Conservation (phyloP, 2,888 invertebrate genomes). For the Cremastinae sp. region DNA sequence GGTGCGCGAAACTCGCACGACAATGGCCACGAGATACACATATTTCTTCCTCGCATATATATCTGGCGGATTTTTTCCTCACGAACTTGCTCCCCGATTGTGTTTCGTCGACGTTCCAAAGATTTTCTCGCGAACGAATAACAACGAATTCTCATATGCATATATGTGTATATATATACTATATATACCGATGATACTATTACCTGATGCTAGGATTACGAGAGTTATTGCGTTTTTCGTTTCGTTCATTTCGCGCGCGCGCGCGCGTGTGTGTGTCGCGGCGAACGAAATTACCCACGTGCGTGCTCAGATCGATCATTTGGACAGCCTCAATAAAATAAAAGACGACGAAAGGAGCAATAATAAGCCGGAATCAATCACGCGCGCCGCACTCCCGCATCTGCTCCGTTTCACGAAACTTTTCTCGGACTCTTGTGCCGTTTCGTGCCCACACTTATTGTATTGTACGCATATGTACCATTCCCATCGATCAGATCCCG, state of each 20-base stretch:
- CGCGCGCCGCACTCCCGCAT: constrained; percentile 6
- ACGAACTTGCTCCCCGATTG: no score
- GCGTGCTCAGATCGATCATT: constrained; percentile 46
- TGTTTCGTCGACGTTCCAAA: no score
- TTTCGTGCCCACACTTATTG: constrained; percentile 7
- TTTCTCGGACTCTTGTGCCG: constrained; percentile 10
- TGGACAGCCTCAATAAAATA: not conserved
- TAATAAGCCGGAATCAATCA: constrained; percentile 52
- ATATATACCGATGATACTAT: no score
- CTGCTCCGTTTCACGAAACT: not conserved
- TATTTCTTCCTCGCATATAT: no score
- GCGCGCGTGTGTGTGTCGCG: not conserved
- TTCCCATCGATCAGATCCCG: constrained; percentile 55
- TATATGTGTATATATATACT: no score
- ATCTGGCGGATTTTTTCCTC: no score
- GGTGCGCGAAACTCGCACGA: no score
- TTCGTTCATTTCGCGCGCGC: no score
- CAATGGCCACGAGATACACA: no score
- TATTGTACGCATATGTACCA: not conserved
- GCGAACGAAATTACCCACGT: constrained; percentile 12
- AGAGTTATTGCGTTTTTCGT: constrained; percentile 6
- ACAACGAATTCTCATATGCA: no score
- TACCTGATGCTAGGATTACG: not conserved
- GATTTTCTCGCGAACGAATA: no score
- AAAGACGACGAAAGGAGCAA: constrained; percentile 42